Base-by-base conservation (phyloP, 1,140 invertebrate genomes). In the Drosophila bifasciata region DNA sequence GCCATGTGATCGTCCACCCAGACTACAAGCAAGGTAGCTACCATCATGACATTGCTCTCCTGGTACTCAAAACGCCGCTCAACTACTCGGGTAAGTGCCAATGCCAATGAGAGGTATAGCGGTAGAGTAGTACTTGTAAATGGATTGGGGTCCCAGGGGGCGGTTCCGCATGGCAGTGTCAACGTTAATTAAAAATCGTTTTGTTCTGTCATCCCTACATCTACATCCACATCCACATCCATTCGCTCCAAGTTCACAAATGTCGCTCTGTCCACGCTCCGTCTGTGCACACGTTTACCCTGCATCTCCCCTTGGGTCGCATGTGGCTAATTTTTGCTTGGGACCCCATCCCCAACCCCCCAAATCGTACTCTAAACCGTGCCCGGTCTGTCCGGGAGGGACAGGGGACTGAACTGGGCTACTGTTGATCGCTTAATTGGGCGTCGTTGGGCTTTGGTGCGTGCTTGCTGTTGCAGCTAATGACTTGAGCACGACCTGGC, bases 11-110 rank as follows among this genome's bases (percentile, higher is more conserved):
- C 11, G 93, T 95, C 0, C 95, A 95, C 90, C 94, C 94, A 1
- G 94, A 94, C 25, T 95, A 95, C 68, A 93, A 95, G 61, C 93
- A 94, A 75, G 93, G 94, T 81, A 94, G 94, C 69, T 95, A 94
- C 89, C 92, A 93, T 75, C 93, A 95, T 75, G 95, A 95, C 79
- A 94, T 95, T 57, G 95, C 95, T 1, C 89, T 95, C 21, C 90
- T 95, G 6, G 93, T 95, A 25, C 89, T 95, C 1, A 94, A 93
- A 84, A 92, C 93, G 3, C 93, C 94, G 45, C 93, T 95, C 19
- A 95, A 95, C 86, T 95, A 93, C 85, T 94, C 94, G 79, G 93
- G 95, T 95, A 91, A 91, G 89, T 81, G 32, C 11, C 28, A 28
- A 28, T 81, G 32, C 11, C 28, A 28, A 28, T 28, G 8, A 28